A percentile compares a stretch with the other conserved stretches of the same genome.
These are phyloP conservation scores for Stictonetta naevosa DNA, from an alignment of 2,113 vertebrate genomes.

Conservation along the genomic window DNA sequence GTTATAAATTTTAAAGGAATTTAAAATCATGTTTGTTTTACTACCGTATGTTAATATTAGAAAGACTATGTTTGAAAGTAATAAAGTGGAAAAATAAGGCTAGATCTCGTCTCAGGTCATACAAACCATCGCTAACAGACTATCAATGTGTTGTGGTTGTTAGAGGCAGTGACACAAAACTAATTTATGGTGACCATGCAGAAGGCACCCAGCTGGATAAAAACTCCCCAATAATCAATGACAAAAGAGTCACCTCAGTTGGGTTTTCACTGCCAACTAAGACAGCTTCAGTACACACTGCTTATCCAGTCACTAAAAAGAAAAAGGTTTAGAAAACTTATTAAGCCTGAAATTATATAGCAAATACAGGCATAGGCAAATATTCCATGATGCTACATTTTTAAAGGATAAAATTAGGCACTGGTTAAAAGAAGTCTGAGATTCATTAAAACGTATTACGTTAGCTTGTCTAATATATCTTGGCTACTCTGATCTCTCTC, in stretches of 20 bases:
- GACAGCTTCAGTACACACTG: not conserved
- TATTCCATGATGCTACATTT: not conserved
- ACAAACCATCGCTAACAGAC: constrained; percentile 43
- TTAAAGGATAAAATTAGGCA: not conserved
- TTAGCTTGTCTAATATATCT: not conserved
- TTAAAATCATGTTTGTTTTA: not conserved
- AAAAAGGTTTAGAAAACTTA: not conserved
- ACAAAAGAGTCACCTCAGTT: constrained; percentile 59
- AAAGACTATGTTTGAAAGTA: constrained; percentile 29
- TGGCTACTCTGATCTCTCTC: not conserved
- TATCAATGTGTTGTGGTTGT: constrained; percentile 42
- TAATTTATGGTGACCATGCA: constrained; percentile 46
- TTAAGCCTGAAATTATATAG: not conserved
- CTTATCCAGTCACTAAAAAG: not conserved
- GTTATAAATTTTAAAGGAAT: not conserved
- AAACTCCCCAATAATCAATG: constrained; percentile 60
- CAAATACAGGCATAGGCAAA: not conserved
- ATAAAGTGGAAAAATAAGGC: constrained; percentile 44
- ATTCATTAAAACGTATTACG: not conserved
- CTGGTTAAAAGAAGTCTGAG: not conserved
- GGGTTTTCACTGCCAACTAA: not conserved
- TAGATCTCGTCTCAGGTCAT: constrained; percentile 29
- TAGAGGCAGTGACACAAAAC: constrained; percentile 49
- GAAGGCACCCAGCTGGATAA: constrained; percentile 45
- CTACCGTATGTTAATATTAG: constrained; percentile 9